Conservation (phyloP, 2,888 invertebrate genomes). For the Agonopterix arenella region DNA sequence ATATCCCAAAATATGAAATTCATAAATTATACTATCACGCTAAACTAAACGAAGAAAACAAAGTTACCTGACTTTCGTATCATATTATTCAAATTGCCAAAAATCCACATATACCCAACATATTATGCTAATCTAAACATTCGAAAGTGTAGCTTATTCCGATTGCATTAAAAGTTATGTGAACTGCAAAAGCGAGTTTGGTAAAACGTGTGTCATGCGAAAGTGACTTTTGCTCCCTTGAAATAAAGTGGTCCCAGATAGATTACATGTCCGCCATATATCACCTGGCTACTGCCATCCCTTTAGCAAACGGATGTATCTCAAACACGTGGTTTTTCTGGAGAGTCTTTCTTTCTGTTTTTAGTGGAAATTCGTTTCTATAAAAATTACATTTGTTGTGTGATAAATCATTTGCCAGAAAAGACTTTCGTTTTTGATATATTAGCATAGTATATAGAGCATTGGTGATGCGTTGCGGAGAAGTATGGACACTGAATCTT, state of each 20-base stretch:
- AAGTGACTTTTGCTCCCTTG: background rate
- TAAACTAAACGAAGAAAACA: background rate
- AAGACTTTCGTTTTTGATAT: too few species aligned
- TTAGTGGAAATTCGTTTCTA: too few species aligned
- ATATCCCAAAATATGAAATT: background rate
- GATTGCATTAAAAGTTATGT: too few species aligned
- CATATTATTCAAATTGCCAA: too few species aligned
- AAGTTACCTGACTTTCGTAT: too few species aligned
- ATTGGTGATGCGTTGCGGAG: too few species aligned
- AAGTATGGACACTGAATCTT: too few species aligned
- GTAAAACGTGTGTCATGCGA: background rate
- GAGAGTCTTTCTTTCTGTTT: too few species aligned
- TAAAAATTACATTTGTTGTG: too few species aligned
- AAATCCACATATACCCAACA: background rate
- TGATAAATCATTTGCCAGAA: too few species aligned
- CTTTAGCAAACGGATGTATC: background rate
- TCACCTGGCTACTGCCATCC: background rate
- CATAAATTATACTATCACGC: background rate
- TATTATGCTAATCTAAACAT: background rate
- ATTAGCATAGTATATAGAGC: too few species aligned
- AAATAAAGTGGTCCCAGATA: constrained; percentile 2
- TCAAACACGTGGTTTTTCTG: background rate
- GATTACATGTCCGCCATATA: constrained; percentile 4
- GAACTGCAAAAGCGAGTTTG: too few species aligned
- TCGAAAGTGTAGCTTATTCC: background rate